phyloP scores from a whole-genome alignment of 1,140 invertebrate genomes.

The Drosophila triauraria region DNA sequence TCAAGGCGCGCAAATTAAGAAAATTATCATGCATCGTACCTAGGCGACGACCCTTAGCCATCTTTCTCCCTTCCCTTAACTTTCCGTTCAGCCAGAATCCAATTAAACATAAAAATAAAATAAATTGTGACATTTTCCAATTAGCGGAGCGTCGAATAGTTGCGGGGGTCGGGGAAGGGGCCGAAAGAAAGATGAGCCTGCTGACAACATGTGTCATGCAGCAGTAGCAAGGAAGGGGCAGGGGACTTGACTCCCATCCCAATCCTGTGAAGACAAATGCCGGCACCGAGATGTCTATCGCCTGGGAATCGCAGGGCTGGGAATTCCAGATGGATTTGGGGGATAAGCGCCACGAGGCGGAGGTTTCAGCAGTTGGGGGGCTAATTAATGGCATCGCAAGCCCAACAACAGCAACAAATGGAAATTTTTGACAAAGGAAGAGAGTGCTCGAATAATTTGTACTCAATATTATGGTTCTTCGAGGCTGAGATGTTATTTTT shows the following conservation, averaged over 20 bases:
- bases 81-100: constrained; percentile 62
- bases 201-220: constrained; percentile 79
- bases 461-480: not conserved
- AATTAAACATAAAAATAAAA: constrained; percentile 84
- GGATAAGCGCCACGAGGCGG: constrained; percentile 15
- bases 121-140: constrained; percentile 83
- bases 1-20: constrained; percentile 78
- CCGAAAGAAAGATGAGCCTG: constrained; percentile 65
- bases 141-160: constrained; percentile 70
- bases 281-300: constrained; percentile 80
- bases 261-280: constrained; percentile 64
- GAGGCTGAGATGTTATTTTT: too few species aligned
- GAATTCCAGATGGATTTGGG: constrained; percentile 14
- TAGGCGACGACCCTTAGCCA: constrained; percentile 28
- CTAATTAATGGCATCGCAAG: constrained; percentile 74
- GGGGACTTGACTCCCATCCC: not conserved
- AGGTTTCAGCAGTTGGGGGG: constrained; percentile 21
- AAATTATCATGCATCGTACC: constrained; percentile 81
- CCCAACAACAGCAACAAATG: constrained; percentile 44
- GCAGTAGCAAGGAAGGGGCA: too few species aligned
- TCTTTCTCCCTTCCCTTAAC: constrained; percentile 13
- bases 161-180: not conserved
- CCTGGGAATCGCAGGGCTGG: constrained; percentile 26
- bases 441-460: not conserved
- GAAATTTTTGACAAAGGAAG: not conserved